Evolutionary conservation across 1,140 invertebrate species (phyloP), one percentile per base, ranked within the genome.

Genomic region (Drosophila ananassae): DNA sequence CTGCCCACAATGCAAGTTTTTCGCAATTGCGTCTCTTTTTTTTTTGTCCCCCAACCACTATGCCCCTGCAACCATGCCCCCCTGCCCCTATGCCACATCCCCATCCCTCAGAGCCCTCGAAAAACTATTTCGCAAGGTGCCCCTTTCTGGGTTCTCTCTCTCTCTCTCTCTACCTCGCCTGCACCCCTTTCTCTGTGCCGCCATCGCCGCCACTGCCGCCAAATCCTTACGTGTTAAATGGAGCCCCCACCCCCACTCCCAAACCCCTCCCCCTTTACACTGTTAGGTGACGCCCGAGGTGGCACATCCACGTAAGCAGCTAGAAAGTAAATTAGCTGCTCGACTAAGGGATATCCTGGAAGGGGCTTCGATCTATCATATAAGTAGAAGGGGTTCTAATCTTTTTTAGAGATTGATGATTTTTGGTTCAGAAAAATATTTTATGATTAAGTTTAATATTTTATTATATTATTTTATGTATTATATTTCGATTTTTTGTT

Each of bases 221-320:
- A 83, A 83, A 83, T 83, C 79, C 79, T 83, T 84, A 83, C 79
- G 79, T 83, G 79, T 84, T 80, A 83, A 83, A 84, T 76, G 63
- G 53, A 44, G 34, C 30, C 37, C 46, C 51, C 17, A 17, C 17
- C 17, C 17, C 17, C 17, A 17, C 17, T 17, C 17, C 17, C 17
- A 17, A 17, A 17, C 17, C 17, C 17, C 17, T 17, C 17, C 17
- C 17, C 17, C 17, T 17, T 60, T 46, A 46, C 51, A 25, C 30
- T 37, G 6, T 32, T 9, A 17, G 32, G 24, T 48, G 46, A 30
- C 51, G 61, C 59, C 44, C 56, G 69, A 79, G 64, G 64, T 67
- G 69, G 81, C 56, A 76, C 83, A 79, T 76, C 81, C 81, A 85
- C 81, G 81, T 87, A 85, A 85, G 82, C 82, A 80, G 56, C 37